Conservation (phyloP, 2,888 invertebrate genomes). For the Pseudococcus jackbeardsleyi region DNA sequence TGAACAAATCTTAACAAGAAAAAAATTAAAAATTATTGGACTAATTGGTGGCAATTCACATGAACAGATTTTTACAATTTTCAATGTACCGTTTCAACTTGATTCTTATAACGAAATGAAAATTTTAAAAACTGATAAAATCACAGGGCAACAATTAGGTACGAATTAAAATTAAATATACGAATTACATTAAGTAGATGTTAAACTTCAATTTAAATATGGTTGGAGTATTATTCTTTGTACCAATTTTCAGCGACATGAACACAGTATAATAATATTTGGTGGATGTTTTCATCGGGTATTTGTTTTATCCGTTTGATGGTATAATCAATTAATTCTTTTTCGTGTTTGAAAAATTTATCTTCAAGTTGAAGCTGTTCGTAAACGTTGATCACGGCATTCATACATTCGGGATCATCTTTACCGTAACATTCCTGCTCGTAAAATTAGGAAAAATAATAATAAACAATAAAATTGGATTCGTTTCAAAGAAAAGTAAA, state of each 20-base stretch:
- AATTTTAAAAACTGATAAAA: no score
- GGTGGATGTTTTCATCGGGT: neutral
- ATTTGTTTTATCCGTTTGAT: neutral
- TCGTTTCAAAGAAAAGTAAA: neutral
- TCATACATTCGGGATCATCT: neutral
- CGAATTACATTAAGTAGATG: no score
- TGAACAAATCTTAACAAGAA: no score
- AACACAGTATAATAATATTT: neutral
- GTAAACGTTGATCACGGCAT: constrained; percentile 2
- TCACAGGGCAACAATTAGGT: no score
- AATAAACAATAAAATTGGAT: neutral
- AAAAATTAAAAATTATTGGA: no score
- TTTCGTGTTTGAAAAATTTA: neutral
- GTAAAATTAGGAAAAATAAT: neutral
- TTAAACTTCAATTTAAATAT: no score
- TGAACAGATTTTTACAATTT: no score
- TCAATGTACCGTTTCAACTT: no score
- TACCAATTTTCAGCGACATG: neutral
- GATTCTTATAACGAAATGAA: no score
- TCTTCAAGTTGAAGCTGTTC: constrained; percentile 20
- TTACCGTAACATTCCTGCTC: constrained; percentile 21
- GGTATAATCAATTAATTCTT: neutral
- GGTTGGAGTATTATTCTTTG: neutral
- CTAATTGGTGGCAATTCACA: no score
- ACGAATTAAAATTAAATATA: neutral